Evolutionary conservation across 2,888 invertebrate species (phyloP).

Genomic region (Mamestra brassicae): DNA sequence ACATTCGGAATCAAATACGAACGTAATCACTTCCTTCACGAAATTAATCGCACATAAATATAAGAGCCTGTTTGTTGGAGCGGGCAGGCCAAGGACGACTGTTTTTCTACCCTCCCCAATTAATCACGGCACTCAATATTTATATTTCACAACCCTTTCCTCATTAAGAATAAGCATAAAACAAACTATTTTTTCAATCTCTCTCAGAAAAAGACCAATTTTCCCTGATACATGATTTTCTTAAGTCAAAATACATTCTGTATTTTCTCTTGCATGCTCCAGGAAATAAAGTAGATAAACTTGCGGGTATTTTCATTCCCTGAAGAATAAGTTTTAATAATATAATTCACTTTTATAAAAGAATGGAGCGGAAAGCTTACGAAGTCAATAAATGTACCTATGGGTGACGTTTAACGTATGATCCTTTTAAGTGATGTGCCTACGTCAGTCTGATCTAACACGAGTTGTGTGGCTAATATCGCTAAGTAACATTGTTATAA

Average conservation of each 20-base stretch:
- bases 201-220: background rate
- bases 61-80: conserved; percentile 25
- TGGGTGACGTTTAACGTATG: conserved; percentile 40
- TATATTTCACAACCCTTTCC: conserved; percentile 38
- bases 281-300: conserved; percentile 10
- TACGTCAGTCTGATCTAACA: conserved; percentile 45
- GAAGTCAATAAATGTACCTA: conserved; percentile 43
- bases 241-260: background rate
- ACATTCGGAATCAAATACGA: conserved; percentile 13
- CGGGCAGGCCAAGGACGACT: conserved; percentile 35
- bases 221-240: conserved; percentile 12
- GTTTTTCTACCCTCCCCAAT: conserved; percentile 32
- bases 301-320: background rate
- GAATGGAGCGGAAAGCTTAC: conserved; percentile 26
- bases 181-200: background rate
- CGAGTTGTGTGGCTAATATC: conserved; percentile 28
- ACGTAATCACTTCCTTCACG: conserved; percentile 24
- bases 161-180: conserved; percentile 25
- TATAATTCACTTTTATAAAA: conserved; percentile 28
- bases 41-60: conserved; percentile 25
- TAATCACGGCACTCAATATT: conserved; percentile 47
- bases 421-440: conserved; percentile 34
- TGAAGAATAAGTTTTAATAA: conserved; percentile 29
- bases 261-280: background rate
- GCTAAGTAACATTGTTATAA: conserved; percentile 45